Evolutionary conservation across 2,797 vertebrate genomes (phyloP).

Genomic region (Neomorphus geoffroyi): DNA sequence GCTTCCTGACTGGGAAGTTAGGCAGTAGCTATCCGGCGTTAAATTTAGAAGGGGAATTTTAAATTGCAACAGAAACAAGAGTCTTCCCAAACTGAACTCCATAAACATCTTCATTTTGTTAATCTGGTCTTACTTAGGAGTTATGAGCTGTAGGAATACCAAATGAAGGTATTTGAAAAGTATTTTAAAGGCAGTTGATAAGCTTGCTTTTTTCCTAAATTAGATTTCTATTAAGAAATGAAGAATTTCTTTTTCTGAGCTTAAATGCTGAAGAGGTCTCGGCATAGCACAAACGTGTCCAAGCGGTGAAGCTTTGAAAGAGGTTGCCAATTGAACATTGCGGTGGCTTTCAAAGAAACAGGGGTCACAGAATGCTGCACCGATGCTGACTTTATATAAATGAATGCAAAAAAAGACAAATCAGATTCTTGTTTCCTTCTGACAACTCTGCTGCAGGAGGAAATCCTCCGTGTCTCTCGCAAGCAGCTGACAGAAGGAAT

Average conservation of each 20-base stretch:
- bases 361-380: neutral
- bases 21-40: neutral
- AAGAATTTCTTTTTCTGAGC: neutral
- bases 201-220: neutral
- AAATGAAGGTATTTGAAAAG: neutral
- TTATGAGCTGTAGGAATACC: neutral
- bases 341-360: neutral
- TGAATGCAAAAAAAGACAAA: neutral
- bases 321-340: neutral
- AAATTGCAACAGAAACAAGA: neutral
- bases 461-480: neutral
- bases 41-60: neutral
- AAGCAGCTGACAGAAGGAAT: neutral
- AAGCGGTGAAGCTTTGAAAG: neutral
- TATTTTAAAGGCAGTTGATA: neutral
- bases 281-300: neutral
- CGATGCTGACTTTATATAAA: neutral
- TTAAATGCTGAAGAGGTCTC: neutral
- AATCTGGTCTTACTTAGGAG: neutral
- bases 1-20: neutral
- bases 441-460: neutral
- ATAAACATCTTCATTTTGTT: neutral
- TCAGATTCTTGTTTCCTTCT: neutral
- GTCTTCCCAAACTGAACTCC: neutral
- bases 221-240: neutral